Percentiles rank a stretch among this genome's conserved stretches.
These are phyloP conservation scores for Anagyrus pseudococci DNA, from an alignment of 2,888 invertebrate species.

Conservation along the genomic window DNA sequence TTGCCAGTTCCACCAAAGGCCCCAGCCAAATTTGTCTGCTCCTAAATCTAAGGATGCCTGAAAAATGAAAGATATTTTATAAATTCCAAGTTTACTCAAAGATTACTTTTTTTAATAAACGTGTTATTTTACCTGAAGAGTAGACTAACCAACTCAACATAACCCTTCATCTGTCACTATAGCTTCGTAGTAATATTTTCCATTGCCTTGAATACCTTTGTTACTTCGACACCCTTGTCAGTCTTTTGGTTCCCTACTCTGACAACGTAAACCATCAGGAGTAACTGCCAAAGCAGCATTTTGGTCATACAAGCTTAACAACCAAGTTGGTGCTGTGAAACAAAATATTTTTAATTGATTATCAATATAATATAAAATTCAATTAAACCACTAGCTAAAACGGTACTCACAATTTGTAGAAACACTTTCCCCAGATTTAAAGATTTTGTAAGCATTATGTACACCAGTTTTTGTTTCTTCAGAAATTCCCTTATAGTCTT, in stretches of 20 bases:
- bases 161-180: conserved; percentile 95
- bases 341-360: too few relatives aligned
- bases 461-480: conserved; percentile 99
- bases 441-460: conserved; percentile 96
- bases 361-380: too few relatives aligned
- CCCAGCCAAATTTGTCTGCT: conserved; percentile 88
- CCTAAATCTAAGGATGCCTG: conserved; percentile 91
- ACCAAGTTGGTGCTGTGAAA: conserved; percentile 72
- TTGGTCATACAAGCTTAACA: conserved; percentile 88
- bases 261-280: conserved; percentile 91
- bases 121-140: conserved; percentile 68
- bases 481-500: conserved; percentile 85
- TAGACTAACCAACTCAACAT: conserved; percentile 97
- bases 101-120: too few relatives aligned
- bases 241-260: conserved; percentile 87
- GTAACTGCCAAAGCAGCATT: conserved; percentile 88
- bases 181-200: conserved; percentile 88
- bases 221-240: conserved; percentile 96
- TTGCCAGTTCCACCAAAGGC: conserved; percentile 99
- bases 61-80: conserved; percentile 4
- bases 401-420: conserved; percentile 43
- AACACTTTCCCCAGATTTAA: conserved; percentile 78
- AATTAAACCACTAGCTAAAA: too few relatives aligned
- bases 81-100: conserved; percentile 7
- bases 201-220: conserved; percentile 81